These are phyloP conservation scores for Scopus umbretta DNA, from an alignment of 2,113 vertebrate genomes.

Conservation along the genomic window DNA sequence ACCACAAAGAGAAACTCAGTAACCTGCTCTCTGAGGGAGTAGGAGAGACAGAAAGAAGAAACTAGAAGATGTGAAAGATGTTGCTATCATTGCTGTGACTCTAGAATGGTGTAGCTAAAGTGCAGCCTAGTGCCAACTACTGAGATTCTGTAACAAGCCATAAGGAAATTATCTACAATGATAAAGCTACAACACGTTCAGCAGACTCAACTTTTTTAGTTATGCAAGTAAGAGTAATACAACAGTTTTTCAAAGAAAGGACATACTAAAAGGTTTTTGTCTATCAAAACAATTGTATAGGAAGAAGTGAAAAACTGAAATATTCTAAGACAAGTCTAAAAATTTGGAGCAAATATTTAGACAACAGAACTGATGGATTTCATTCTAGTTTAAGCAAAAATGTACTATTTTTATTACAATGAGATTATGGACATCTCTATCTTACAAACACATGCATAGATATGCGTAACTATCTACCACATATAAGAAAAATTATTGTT, in stretches of 20 bases:
- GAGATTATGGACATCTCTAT: background rate
- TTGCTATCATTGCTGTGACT: background rate
- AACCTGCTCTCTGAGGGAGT: background rate
- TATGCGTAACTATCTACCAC: background rate
- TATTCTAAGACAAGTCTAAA: background rate
- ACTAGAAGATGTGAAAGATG: background rate
- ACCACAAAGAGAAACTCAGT: background rate
- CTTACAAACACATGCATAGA: background rate
- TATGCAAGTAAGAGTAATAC: background rate
- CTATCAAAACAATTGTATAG: background rate
- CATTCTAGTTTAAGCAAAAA: background rate
- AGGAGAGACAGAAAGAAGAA: background rate
- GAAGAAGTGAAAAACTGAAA: background rate
- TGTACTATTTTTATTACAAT: background rate
- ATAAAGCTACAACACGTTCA: background rate
- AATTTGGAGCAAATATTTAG: background rate
- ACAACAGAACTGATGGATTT: background rate
- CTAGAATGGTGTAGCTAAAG: background rate
- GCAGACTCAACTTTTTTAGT: background rate
- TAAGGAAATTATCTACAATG: background rate
- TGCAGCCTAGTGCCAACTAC: background rate
- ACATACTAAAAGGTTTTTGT: background rate
- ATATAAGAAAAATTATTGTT: background rate
- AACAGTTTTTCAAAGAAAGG: background rate
- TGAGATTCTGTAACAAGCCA: background rate